These are phyloP conservation scores for Myotis planiceps DNA, from an alignment of 2,797 vertebrate genomes.

Conservation along the genomic window DNA sequence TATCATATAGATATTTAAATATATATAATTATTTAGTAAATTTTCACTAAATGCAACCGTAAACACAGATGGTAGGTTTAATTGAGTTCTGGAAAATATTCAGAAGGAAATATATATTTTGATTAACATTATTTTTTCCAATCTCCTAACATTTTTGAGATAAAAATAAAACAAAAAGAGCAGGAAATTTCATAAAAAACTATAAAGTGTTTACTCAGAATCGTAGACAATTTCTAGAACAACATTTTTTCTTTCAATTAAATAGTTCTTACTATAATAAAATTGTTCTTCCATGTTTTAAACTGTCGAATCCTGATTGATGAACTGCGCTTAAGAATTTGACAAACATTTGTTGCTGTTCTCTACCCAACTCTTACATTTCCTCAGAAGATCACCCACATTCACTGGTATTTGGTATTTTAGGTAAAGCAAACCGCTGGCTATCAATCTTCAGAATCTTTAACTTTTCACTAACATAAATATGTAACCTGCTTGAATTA, in stretches of 20 bases:
- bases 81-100: conserved; percentile 1
- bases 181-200: background rate
- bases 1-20: background rate
- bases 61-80: background rate
- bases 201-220: background rate
- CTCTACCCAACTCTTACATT: background rate
- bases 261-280: background rate
- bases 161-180: background rate
- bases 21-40: background rate
- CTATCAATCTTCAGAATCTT: background rate
- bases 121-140: background rate
- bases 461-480: background rate
- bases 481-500: background rate
- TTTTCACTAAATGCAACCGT: background rate
- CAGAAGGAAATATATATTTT: background rate
- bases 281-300: background rate
- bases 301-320: background rate
- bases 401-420: background rate
- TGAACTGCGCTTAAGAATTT: background rate
- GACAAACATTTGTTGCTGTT: background rate
- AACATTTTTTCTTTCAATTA: background rate
- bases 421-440: background rate
- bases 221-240: background rate
- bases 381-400: background rate
- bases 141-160: background rate